phyloP scores from a whole-genome alignment of 2,888 invertebrate genomes.

The Orchesella flavescens region DNA sequence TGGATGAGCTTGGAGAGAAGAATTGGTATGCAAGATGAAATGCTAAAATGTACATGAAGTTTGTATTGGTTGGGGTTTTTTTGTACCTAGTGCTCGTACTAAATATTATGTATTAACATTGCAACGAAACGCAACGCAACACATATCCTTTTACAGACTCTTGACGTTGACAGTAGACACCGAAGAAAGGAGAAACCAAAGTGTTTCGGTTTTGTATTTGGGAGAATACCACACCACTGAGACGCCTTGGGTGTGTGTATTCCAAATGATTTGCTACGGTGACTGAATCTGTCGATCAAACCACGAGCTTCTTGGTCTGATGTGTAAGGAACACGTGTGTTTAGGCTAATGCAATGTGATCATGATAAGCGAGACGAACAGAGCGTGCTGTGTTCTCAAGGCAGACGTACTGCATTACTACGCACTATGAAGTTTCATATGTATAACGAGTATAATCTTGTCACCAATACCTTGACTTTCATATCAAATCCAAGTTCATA shows the following conservation, averaged over 20 bases:
- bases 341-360: too few species aligned
- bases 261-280: not conserved
- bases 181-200: not conserved
- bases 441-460: too few species aligned
- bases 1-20: conserved; percentile 32
- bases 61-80: not conserved
- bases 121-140: not conserved
- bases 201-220: not conserved
- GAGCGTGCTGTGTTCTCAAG: too few species aligned
- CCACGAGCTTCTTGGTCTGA: not conserved
- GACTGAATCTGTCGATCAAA: not conserved
- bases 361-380: too few species aligned
- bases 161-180: conserved; percentile 37
- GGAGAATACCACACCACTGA: not conserved
- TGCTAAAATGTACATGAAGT: too few species aligned
- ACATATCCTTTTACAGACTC: not conserved
- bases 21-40: not conserved
- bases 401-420: too few species aligned
- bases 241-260: too few species aligned
- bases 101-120: conserved; percentile 26
- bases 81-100: conserved; percentile 13
- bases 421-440: too few species aligned
- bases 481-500: too few species aligned
- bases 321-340: too few species aligned
- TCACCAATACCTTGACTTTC: too few species aligned